Conservation (phyloP, 2,888 invertebrate genomes). For the Lymantria dispar region DNA sequence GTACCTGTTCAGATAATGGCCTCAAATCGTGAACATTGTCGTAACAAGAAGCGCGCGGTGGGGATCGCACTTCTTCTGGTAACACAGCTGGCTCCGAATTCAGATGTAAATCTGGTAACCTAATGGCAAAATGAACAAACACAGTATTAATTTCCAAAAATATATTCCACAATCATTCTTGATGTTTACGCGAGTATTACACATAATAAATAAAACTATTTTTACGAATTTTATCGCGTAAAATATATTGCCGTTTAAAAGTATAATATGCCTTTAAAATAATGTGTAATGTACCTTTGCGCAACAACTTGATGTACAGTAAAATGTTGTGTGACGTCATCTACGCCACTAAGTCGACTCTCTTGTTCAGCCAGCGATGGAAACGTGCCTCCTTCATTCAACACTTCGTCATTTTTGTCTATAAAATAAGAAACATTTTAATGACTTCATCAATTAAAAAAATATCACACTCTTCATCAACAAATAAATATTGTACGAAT, state of each 20-base stretch:
- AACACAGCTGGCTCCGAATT: constrained; percentile 79
- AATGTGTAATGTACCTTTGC: too few relatives aligned
- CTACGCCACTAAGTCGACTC: constrained; percentile 69
- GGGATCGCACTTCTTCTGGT: constrained; percentile 67
- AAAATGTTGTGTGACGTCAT: constrained; percentile 83
- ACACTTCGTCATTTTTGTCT: constrained; percentile 69
- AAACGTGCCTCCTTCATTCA: constrained; percentile 74
- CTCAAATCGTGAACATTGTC: constrained; percentile 88
- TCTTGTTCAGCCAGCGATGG: constrained; percentile 80
- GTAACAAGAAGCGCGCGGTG: constrained; percentile 87
- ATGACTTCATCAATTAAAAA: too few relatives aligned
- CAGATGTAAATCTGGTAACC: constrained; percentile 87
- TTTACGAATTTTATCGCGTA: too few relatives aligned
- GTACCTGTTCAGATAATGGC: constrained; percentile 73
- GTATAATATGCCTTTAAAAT: too few relatives aligned
- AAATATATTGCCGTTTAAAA: too few relatives aligned
- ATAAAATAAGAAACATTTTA: constrained; percentile 12
- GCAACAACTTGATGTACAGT: constrained; percentile 91
- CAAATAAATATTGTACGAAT: too few relatives aligned
- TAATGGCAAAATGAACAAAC: constrained; percentile 32
- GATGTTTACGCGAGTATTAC: too few relatives aligned
- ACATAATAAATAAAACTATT: too few relatives aligned
- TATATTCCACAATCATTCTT: too few relatives aligned
- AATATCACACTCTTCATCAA: too few relatives aligned
- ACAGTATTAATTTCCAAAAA: not conserved